Conservation (phyloP, 2,797 vertebrate species). For the Bothrops alternatus region DNA sequence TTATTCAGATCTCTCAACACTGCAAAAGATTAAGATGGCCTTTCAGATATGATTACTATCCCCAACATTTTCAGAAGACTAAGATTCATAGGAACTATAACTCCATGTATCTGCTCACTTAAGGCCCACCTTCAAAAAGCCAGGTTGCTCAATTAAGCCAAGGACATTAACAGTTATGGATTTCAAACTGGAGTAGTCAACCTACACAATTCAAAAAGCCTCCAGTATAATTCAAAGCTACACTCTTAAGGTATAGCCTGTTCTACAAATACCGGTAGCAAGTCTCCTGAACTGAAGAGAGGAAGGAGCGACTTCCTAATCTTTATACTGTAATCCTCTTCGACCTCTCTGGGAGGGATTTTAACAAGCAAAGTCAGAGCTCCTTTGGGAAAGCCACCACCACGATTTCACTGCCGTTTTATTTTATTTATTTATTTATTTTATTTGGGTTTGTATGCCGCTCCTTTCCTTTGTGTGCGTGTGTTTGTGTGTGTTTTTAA, state of each 20-base stretch:
- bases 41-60: not conserved
- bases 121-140: not conserved
- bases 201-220: not conserved
- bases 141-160: not conserved
- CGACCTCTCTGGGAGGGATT: not conserved
- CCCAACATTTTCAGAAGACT: not conserved
- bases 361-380: not conserved
- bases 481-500: not conserved
- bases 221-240: not conserved
- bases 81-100: not conserved
- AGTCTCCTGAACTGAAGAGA: not conserved
- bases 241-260: not conserved
- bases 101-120: not conserved
- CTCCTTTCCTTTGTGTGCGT: not conserved
- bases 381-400: not conserved
- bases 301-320: not conserved
- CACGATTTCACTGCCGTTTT: not conserved
- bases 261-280: not conserved
- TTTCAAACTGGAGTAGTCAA: not conserved
- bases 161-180: not conserved
- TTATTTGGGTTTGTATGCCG: no score
- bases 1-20: not conserved
- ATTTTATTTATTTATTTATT: no score
- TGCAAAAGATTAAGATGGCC: not conserved
- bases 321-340: conserved; percentile 9